These are phyloP conservation scores for Paedocypris sp. DNA, from an alignment of 2,113 vertebrate genomes.

Conservation along the genomic window DNA sequence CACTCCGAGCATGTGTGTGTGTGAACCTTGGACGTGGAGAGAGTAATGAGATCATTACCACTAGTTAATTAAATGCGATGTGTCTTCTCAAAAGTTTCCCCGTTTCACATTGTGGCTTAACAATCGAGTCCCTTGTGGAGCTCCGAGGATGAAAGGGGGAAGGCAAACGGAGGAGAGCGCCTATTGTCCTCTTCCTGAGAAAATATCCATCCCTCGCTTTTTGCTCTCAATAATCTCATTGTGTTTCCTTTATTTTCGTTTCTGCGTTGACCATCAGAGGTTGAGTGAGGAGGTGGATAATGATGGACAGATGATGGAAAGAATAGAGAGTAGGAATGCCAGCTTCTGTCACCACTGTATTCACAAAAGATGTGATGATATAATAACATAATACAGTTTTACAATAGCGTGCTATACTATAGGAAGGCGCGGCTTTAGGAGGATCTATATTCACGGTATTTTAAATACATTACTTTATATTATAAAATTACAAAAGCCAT, in stretches of 20 bases:
- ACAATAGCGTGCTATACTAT: too few species aligned
- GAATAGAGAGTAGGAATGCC: neutral
- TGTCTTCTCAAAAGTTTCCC: slow-evolving; percentile 56
- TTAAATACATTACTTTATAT: too few species aligned
- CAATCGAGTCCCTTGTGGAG: slow-evolving; percentile 61
- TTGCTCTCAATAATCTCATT: slow-evolving; percentile 61
- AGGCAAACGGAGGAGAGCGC: slow-evolving; percentile 54
- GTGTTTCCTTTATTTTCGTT: slow-evolving; percentile 21
- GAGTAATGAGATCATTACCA: slow-evolving; percentile 69
- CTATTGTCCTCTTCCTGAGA: slow-evolving; percentile 62
- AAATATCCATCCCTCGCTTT: slow-evolving; percentile 54
- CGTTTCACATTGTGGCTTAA: slow-evolving; percentile 56
- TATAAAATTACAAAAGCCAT: too few species aligned
- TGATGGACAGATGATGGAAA: neutral
- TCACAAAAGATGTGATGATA: too few species aligned
- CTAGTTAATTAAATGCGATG: slow-evolving; percentile 67
- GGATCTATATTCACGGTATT: too few species aligned
- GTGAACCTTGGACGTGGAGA: slow-evolving; percentile 12
- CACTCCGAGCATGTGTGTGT: slow-evolving; percentile 14
- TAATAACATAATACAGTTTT: too few species aligned
- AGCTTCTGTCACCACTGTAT: too few species aligned
- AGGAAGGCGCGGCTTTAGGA: too few species aligned
- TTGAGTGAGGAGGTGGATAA: neutral
- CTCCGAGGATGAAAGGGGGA: slow-evolving; percentile 53
- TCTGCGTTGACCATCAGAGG: neutral